Evolutionary conservation across 2,888 invertebrate genomes (phyloP), one percentile per base, ranked within the genome.

Genomic region (Meganola albula): DNA sequence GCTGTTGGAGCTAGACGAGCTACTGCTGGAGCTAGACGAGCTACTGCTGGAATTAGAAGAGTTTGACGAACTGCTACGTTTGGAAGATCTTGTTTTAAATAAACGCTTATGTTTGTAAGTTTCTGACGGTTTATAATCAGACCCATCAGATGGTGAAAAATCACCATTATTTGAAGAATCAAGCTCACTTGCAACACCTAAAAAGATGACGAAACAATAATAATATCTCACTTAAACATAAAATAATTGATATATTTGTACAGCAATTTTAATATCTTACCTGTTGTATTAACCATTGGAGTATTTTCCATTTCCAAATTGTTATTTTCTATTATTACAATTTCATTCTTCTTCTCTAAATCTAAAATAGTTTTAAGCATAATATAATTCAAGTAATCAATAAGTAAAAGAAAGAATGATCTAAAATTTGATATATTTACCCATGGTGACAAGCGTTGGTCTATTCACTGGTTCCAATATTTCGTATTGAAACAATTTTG

Each of bases 121-220:
- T 37, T n/a, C 8, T 34, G 34, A n/a, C 34, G 37, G 37, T 31
- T 28, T 37, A 28, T 37, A 37, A 28, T 37, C 27, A 12, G 39
- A 40, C n/a, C 39, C 39, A 21, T 40, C 39, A 13, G 35, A 40
- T 40, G 39, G 35, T 33, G 40, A 40, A 40, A 33, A 40, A 40
- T 40, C 35, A 18, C 36, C 40, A 36, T 7, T 36, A 6, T 40
- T 30, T 34, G 27, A 28, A 6, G 34, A 31, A 8, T 31, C 6
- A 27, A 31, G 30, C 30, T 36, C 31, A 18, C 30, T 36, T 31
- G 35, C 22, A 30, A 31, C 16, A 8, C 9, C 34, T 34, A 34
- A 34, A 34, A 34, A 34, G 34, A 9, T 28, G 34, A 34, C 8
- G 34, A 35, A 35, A 26, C 5, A 26, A 31, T 36, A 31, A 27